A percentile compares a stretch with the other conserved stretches of the same genome.
These are phyloP conservation scores for Leucosticte australis DNA, from an alignment of 2,113 vertebrate species.

Conservation along the genomic window DNA sequence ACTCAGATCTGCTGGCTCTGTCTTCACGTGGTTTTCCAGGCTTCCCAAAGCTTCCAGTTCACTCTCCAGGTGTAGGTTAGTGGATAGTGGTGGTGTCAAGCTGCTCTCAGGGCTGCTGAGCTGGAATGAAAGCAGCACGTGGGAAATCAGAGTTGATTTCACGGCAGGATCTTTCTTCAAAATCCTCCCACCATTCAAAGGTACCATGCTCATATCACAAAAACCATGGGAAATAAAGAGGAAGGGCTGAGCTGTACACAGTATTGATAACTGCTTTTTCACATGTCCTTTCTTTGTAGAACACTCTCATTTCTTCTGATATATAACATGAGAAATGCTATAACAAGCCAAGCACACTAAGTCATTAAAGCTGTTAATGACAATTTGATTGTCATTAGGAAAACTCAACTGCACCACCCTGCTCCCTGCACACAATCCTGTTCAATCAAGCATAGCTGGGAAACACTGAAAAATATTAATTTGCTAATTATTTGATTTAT, in stretches of 20 bases:
- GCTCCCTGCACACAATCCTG: background rate
- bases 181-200: background rate
- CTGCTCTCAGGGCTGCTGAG: constrained; percentile 95
- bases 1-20: constrained; percentile 78
- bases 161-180: background rate
- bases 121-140: constrained; percentile 63
- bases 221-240: background rate
- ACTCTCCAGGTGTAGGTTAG: constrained; percentile 81
- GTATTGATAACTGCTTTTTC: background rate
- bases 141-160: background rate
- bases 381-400: background rate
- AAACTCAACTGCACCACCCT: background rate
- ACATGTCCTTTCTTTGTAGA: background rate
- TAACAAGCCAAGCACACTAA: background rate
- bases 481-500: background rate
- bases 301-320: background rate
- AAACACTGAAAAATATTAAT: background rate
- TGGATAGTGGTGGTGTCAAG: constrained; percentile 82
- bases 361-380: background rate
- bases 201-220: rapidly evolving
- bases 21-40: constrained; percentile 88
- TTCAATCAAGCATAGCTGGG: background rate
- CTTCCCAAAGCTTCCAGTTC: constrained; percentile 82
- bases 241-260: background rate
- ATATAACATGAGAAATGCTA: background rate